These are phyloP conservation scores for Bimastos eiseni DNA, from an alignment of 2,888 invertebrate species.

Conservation along the genomic window DNA sequence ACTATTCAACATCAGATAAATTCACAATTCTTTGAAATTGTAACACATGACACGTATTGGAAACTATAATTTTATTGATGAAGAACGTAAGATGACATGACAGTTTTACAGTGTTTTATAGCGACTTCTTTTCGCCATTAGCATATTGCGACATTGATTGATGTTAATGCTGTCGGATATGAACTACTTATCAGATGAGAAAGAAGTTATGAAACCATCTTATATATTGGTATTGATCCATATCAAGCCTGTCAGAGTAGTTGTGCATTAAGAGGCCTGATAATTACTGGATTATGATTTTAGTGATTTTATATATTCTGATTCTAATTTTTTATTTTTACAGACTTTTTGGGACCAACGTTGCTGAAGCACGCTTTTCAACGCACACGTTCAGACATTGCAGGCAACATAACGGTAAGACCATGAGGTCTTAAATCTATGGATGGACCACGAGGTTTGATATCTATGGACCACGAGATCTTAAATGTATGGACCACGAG, in stretches of 20 bases:
- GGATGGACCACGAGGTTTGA: too few relatives aligned
- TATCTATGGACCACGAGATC: too few relatives aligned
- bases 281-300: neutral
- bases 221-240: neutral
- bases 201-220: neutral
- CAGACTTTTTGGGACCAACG: constrained; percentile 34
- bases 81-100: neutral
- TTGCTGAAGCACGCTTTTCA: constrained; percentile 36
- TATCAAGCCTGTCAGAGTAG: neutral
- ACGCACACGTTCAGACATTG: constrained; percentile 34
- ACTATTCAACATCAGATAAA: neutral
- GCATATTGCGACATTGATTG: neutral
- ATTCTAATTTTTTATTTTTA: neutral
- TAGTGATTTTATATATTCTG: neutral
- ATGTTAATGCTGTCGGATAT: neutral
- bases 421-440: neutral
- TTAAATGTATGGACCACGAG: too few relatives aligned
- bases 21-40: neutral
- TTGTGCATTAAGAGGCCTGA: neutral
- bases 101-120: neutral
- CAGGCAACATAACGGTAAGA: constrained; percentile 35
- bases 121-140: neutral
- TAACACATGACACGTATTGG: neutral
- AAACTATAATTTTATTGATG: neutral
- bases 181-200: neutral